phyloP scores from a whole-genome alignment of 2,113 vertebrate species.

The Ammodytes dubius region DNA sequence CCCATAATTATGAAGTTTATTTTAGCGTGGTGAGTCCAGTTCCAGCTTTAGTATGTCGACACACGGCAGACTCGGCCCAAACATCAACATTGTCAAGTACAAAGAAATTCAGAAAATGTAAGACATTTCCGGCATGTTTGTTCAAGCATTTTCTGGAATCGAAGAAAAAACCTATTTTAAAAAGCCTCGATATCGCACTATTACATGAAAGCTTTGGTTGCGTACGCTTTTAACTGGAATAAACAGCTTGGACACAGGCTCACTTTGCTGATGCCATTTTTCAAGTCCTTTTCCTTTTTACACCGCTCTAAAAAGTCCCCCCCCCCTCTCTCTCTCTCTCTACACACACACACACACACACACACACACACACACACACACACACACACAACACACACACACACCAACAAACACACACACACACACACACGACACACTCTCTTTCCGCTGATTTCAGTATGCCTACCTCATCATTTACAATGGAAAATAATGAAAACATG shows the following conservation, averaged over 20 bases:
- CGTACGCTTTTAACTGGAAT: constrained; percentile 7
- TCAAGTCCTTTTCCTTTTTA: constrained; percentile 25
- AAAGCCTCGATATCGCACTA: background rate
- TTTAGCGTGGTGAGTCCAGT: constrained; percentile 6
- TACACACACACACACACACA: no score
- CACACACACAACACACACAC: no score
- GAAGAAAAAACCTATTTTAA: constrained; percentile 18
- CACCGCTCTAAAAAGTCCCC: constrained; percentile 12
- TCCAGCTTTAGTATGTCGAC: constrained; percentile 2
- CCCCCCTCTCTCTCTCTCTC: background rate
- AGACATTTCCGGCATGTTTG: background rate
- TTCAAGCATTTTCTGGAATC: constrained; percentile 28
- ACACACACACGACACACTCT: no score
- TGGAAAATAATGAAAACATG: constrained; percentile 48
- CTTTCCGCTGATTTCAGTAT: constrained; percentile 29
- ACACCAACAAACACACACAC: no score
- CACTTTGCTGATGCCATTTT: background rate
- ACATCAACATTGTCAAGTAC: constrained; percentile 2
- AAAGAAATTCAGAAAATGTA: constrained; percentile 15
- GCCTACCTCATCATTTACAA: constrained; percentile 39
- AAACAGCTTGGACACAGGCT: constrained; percentile 24
- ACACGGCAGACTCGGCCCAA: background rate
- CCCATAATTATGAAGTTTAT: constrained; percentile 55
- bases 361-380: no score
- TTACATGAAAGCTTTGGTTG: constrained; percentile 15